Evolutionary conservation across 2,797 vertebrate species (phyloP), one percentile per base, ranked within the genome.

Genomic region (Pangasius mekongensis): DNA sequence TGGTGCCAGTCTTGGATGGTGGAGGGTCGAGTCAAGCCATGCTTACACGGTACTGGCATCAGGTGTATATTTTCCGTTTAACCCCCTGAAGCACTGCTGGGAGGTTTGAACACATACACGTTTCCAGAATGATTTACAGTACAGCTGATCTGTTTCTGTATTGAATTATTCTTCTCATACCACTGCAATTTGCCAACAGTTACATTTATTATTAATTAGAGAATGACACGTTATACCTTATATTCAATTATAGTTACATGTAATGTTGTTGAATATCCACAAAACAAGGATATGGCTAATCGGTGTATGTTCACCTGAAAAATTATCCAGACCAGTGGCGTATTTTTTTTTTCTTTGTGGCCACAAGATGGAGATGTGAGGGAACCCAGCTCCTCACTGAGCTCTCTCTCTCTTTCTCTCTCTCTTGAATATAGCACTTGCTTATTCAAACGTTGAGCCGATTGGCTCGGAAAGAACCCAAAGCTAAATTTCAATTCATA

Each of bases 301-400:
- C 8, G 47, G 1, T 47, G 47, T 47, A 1, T 8, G 8, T 74
- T 74, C 47, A 47, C 22, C 39, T 43, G 43, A 47, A 47, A 22
- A 73, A 22, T 3, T 0, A 43, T 9, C 36, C 11, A 4, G 16
- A n/a, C 1, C 24, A 11, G 64, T 66, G 64, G 18, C 8, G 66
- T 22, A 22, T 52, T 62, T 83, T 14, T 52, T 62, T 83, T 14
- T 13, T 54, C 30, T 69, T 13, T 36, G 5, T 54, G n/a, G 83
- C 62, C 83, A 69, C 64, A 24, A 84, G 83, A 54, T 84, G 83
- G 83, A 6, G 83, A 2, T 33, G 47, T 52, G 8, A 69, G 30
- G 1, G 39, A 69, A 6, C 24, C 4, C 16, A 22, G 7, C 24
- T n/a, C 9, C 27, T 66, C 7, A n/a, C 39, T 20, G 10, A 60